A percentile compares a stretch with the other conserved stretches of the same genome.
Evolutionary conservation across 1,140 invertebrate genomes (phyloP).

Genomic region (Magallana ariakensis): DNA sequence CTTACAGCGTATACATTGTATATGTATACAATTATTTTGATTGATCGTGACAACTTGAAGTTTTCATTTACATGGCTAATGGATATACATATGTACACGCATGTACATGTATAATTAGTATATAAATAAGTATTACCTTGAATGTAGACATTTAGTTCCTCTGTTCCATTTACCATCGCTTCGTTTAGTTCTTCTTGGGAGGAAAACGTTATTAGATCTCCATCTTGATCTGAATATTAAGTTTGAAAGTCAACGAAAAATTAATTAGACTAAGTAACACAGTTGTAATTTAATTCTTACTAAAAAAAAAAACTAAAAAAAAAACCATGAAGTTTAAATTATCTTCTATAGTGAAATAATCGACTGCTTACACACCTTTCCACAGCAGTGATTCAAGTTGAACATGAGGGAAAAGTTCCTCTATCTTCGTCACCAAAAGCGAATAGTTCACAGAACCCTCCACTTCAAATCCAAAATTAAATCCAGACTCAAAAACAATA

Average conservation of each 20-base stretch:
- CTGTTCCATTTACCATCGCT: not conserved
- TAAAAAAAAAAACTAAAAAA: too few species aligned
- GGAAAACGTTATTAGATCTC: not conserved
- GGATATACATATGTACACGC: too few species aligned
- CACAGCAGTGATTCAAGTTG: not conserved
- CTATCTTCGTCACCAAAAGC: not conserved
- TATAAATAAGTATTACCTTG: not conserved
- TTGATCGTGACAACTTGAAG: too few species aligned
- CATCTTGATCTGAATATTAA: not conserved
- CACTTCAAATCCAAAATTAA: not conserved
- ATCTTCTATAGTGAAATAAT: too few species aligned
- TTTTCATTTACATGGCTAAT: too few species aligned
- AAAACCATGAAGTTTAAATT: too few species aligned
- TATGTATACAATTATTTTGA: too few species aligned
- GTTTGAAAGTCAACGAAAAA: too few species aligned
- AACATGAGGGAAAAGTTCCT: not conserved
- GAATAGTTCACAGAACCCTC: not conserved
- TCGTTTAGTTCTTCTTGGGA: slow-evolving; percentile 10
- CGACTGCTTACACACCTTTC: not conserved
- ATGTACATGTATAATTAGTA: too few species aligned
- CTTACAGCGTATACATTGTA: too few species aligned
- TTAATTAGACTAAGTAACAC: too few species aligned
- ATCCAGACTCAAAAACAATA: not conserved
- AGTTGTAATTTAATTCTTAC: too few species aligned
- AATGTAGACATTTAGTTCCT: not conserved